phyloP scores from a whole-genome alignment of 2,888 invertebrate genomes.

The Lasioglossum leucozonium region DNA sequence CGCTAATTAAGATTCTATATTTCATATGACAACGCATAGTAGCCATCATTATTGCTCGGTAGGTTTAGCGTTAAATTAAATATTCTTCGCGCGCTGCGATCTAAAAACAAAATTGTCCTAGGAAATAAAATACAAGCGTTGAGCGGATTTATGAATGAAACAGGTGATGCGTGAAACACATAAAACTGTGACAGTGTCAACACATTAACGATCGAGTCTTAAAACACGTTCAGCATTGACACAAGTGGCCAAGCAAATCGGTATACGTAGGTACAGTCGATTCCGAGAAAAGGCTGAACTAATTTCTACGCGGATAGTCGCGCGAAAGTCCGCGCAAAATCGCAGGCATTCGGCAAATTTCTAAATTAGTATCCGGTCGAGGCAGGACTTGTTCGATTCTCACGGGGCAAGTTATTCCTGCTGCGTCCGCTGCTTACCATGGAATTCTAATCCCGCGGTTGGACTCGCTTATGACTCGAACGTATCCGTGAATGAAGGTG shows the following conservation, averaged over 20 bases:
- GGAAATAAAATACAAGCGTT: background rate
- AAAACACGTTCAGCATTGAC: background rate
- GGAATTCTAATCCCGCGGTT: slow-evolving; percentile 28
- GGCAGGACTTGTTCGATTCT: background rate
- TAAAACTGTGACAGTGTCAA: background rate
- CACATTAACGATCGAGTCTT: background rate
- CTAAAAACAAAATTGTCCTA: background rate
- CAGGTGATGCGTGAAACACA: background rate
- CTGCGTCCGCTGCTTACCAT: background rate
- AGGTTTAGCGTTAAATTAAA: too few relatives aligned
- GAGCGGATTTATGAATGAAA: background rate
- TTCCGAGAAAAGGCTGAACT: background rate
- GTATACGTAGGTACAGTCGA: background rate
- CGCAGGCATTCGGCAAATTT: background rate
- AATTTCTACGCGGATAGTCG: background rate
- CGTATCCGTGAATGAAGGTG: background rate
- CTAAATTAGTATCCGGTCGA: background rate
- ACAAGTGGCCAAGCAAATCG: background rate
- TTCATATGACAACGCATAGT: too few relatives aligned
- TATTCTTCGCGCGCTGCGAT: background rate
- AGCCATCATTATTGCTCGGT: too few relatives aligned
- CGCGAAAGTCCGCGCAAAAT: background rate
- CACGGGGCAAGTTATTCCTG: background rate
- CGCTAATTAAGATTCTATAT: too few relatives aligned
- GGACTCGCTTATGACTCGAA: background rate